Evolutionary conservation across 2,888 invertebrate genomes (phyloP).

Genomic region (Neria commutata): DNA sequence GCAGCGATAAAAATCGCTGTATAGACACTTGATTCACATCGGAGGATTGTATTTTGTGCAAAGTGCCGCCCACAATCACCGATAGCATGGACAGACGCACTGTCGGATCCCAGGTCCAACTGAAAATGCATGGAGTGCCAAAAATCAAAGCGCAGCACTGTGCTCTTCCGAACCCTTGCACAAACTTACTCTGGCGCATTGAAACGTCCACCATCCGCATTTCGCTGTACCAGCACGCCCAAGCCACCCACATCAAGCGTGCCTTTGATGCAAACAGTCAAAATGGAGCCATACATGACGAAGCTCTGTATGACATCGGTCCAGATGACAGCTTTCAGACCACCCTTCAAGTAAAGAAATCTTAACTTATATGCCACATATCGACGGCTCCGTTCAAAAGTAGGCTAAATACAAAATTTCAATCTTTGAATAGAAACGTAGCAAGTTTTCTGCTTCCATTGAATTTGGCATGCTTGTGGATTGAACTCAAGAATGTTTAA

Average conservation of each 20-base stretch:
- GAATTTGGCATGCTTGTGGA: not conserved
- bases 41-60: constrained; percentile 78
- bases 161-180: no score
- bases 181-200: constrained; percentile 71
- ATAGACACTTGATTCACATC: constrained; percentile 85
- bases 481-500: constrained; percentile 1
- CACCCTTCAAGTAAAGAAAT: constrained; percentile 70
- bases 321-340: constrained; percentile 82
- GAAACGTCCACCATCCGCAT: constrained; percentile 72
- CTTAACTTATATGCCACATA: no score
- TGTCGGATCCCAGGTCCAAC: constrained; percentile 79
- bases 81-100: constrained; percentile 80
- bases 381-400: no score
- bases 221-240: constrained; percentile 69
- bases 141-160: not conserved
- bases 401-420: no score
- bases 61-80: constrained; percentile 74
- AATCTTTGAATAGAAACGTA: no score
- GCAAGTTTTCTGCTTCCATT: no score
- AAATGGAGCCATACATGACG: constrained; percentile 76
- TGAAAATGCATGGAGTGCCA: no score
- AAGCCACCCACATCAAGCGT: constrained; percentile 76
- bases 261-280: constrained; percentile 75
- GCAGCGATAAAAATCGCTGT: constrained; percentile 80
- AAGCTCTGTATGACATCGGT: constrained; percentile 81